Evolutionary conservation across 2,113 vertebrate species (phyloP).

Genomic region (Ramphastos sulfuratus): DNA sequence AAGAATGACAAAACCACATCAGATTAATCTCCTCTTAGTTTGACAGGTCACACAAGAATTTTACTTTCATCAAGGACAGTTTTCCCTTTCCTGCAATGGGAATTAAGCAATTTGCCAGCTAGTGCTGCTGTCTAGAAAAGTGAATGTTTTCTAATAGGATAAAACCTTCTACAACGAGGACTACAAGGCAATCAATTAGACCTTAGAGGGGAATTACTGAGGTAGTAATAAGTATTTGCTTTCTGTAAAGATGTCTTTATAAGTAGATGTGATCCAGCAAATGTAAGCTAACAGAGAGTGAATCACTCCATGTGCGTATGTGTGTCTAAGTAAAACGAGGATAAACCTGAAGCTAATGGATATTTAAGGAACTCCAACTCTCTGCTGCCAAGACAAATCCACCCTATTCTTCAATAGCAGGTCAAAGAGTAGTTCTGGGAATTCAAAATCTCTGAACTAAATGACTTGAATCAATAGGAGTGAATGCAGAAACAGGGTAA

Average conservation of each 20-base stretch:
- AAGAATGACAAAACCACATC: neutral
- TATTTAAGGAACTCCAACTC: conserved; percentile 30
- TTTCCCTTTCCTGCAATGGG: neutral
- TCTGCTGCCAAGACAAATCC: conserved; percentile 11
- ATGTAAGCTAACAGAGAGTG: neutral
- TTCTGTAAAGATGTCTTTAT: conserved; percentile 20
- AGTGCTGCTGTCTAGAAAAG: neutral
- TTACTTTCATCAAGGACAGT: neutral
- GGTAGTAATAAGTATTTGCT: conserved; percentile 38
- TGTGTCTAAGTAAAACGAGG: conserved; percentile 19
- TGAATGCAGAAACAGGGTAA: neutral
- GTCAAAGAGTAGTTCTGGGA: conserved; percentile 24
- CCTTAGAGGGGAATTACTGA: conserved; percentile 34
- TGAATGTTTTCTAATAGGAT: conserved; percentile 19
- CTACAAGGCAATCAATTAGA: conserved; percentile 44
- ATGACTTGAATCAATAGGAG: conserved; percentile 29
- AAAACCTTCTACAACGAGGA: neutral
- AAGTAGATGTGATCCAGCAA: conserved; percentile 47
- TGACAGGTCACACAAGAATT: neutral
- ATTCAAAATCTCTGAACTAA: conserved; percentile 35
- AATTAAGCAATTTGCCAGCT: conserved; percentile 32
- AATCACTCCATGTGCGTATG: neutral
- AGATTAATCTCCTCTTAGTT: neutral
- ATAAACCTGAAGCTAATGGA: conserved; percentile 38
- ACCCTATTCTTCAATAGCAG: neutral